Conservation (phyloP, 2,797 vertebrate species). For the Diplodus puntazzo region DNA sequence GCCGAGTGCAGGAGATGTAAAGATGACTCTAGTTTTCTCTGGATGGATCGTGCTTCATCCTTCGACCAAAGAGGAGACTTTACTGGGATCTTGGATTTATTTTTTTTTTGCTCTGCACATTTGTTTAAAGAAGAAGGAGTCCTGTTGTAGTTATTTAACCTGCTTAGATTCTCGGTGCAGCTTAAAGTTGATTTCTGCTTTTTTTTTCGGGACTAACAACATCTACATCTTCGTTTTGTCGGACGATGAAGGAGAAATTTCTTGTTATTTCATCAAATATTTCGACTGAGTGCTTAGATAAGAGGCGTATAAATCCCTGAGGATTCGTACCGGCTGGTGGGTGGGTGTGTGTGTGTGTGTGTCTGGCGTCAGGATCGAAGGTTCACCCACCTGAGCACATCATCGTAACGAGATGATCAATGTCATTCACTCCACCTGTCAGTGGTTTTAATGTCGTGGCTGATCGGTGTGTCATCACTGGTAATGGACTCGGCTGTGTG, state of each 20-base stretch:
- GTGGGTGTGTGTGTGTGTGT: no score
- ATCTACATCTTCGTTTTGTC: not conserved
- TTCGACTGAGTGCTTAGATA: not conserved
- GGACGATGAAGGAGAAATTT: conserved; percentile 18
- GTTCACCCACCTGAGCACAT: no score
- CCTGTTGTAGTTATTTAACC: conserved; percentile 27
- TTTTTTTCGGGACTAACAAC: not conserved
- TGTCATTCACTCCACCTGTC: no score
- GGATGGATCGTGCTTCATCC: conserved; percentile 5
- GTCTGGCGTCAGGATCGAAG: no score
- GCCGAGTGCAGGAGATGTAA: not conserved
- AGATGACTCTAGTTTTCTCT: conserved; percentile 15
- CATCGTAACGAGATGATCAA: no score
- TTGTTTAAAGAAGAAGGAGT: not conserved
- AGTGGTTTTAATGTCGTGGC: no score
- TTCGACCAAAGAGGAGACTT: conserved; percentile 7
- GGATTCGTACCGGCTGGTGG: no score
- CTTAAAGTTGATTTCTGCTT: conserved; percentile 4
- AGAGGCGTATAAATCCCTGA: not conserved
- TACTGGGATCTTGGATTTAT: conserved; percentile 15
- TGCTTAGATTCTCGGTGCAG: not conserved
- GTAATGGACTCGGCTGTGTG: not conserved
- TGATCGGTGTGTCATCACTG: no score
- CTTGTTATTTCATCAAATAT: conserved; percentile 11
- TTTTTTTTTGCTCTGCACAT: not conserved